phyloP scores from a whole-genome alignment of 2,113 vertebrate genomes.

The Lycaon pictus region DNA sequence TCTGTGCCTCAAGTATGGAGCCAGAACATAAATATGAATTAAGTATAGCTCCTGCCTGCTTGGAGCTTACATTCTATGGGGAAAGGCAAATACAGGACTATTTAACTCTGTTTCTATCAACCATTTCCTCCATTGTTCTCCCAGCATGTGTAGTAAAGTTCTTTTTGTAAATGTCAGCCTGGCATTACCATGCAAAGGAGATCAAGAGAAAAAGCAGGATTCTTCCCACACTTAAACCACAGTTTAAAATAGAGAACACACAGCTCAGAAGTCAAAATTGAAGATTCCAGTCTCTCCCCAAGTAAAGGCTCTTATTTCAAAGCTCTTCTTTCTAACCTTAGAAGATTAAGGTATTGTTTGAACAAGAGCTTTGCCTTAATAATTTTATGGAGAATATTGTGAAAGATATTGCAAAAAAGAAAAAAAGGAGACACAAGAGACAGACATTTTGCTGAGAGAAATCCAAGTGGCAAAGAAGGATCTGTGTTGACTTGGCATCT shows the following conservation, averaged over 20 bases:
- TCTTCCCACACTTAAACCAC: conserved; percentile 16
- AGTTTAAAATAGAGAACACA: background rate
- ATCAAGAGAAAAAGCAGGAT: background rate
- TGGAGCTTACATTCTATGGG: background rate
- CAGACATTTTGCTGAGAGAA: background rate
- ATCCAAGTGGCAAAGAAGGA: background rate
- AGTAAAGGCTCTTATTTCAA: background rate
- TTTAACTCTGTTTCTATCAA: background rate
- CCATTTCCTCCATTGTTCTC: background rate
- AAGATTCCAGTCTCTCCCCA: background rate
- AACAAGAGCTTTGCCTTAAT: conserved; percentile 48
- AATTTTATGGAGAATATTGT: conserved; percentile 41
- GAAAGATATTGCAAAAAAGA: background rate
- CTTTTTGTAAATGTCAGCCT: conserved; percentile 5
- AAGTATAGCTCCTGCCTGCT: background rate
- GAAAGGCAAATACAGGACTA: background rate
- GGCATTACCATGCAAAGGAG: background rate
- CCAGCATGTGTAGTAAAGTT: background rate
- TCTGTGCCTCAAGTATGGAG: background rate
- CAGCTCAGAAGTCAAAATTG: background rate
- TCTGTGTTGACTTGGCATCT: background rate
- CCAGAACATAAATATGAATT: background rate
- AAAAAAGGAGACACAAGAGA: background rate
- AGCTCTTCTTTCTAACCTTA: background rate
- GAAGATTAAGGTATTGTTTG: conserved; percentile 24